Percentiles rank a stretch among this genome's conserved stretches.
Conservation (phyloP, 2,113 vertebrate species). For the Malurus alboscapulatus region DNA sequence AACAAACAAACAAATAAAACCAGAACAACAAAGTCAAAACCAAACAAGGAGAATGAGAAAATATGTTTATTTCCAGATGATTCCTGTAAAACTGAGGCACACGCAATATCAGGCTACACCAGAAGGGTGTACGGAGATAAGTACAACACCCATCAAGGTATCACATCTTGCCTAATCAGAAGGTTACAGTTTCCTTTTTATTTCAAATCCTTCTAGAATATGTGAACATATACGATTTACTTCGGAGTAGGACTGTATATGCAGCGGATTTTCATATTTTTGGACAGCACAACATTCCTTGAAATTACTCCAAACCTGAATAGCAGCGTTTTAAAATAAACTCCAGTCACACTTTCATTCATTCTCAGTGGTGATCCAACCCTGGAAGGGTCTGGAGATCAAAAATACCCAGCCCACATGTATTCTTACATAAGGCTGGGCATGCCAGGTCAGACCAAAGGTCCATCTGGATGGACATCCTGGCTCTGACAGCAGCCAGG, state of each 20-base stretch:
- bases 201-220: neutral
- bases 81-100: neutral
- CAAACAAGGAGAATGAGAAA: neutral
- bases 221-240: neutral
- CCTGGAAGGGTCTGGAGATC: neutral
- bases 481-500: neutral
- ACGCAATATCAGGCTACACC: rapidly evolving
- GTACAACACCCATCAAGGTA: neutral
- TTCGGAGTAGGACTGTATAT: neutral
- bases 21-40: neutral
- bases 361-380: neutral
- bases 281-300: neutral
- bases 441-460: neutral
- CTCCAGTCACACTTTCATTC: neutral
- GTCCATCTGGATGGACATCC: neutral
- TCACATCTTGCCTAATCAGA: neutral
- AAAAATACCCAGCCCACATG: neutral
- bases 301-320: slow-evolving; percentile 3
- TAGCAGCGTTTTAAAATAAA: slow-evolving; percentile 6
- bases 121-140: neutral
- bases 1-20: neutral
- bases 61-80: neutral
- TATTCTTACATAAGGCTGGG: neutral
- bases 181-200: neutral
- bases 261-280: neutral